Conservation (phyloP, 2,113 vertebrate genomes). For the Neolamprologus ventralis region DNA sequence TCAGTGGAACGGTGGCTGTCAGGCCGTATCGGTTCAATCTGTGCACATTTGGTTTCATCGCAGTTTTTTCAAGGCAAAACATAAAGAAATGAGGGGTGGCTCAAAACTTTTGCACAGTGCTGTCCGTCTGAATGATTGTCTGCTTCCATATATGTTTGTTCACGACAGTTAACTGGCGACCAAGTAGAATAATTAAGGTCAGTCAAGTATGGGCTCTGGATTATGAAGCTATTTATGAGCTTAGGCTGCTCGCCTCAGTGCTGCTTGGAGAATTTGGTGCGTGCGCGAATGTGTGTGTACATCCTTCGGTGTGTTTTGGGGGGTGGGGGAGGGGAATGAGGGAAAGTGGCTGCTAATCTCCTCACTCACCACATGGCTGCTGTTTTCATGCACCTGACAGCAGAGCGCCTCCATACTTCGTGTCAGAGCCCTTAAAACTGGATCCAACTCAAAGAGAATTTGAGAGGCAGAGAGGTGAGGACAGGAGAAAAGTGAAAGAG, state of each 20-base stretch:
- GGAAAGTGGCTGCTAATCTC: conserved; percentile 23
- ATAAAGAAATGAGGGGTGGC: neutral
- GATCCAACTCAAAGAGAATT: neutral
- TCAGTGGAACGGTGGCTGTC: neutral
- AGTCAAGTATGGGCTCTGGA: neutral
- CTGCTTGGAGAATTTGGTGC: neutral
- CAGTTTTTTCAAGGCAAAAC: fast-evolving
- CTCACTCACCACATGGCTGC: neutral
- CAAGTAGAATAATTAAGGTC: neutral
- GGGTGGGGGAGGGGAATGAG: neutral
- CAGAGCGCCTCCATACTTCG: neutral
- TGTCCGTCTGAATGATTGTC: neutral
- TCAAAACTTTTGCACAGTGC: neutral
- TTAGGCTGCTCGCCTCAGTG: neutral
- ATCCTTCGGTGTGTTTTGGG: neutral
- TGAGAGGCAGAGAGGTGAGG: neutral
- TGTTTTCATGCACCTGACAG: neutral
- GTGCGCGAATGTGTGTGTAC: neutral
- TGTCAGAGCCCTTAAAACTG: neutral
- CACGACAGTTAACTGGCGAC: neutral
- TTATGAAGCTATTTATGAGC: conserved; percentile 21
- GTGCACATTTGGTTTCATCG: neutral
- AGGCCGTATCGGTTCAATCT: neutral
- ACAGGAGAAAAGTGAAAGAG: neutral
- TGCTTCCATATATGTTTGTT: neutral